These are phyloP conservation scores for Stichopus horrens DNA, from an alignment of 53 echinoderm and acorn worm species.

Conservation along the genomic window DNA sequence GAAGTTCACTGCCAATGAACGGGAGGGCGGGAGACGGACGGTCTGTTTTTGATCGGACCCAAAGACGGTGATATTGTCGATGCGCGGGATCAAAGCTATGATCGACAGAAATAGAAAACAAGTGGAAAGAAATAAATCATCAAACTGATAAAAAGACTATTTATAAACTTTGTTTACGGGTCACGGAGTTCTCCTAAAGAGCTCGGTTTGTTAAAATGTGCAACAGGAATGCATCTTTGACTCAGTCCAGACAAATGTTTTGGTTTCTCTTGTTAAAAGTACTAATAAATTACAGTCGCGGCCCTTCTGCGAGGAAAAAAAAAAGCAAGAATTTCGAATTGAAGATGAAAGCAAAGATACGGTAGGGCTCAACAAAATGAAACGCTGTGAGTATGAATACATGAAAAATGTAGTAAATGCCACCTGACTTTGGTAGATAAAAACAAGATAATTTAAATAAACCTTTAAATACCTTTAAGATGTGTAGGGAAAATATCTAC, in stretches of 20 bases:
- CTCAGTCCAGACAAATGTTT: background rate
- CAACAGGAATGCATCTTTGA: constrained; percentile 1
- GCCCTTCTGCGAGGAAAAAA: background rate
- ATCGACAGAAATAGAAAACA: background rate
- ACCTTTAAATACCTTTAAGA: no score
- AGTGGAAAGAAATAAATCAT: constrained; percentile 5
- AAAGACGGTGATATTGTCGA: background rate
- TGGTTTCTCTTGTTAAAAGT: background rate
- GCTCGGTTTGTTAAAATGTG: background rate
- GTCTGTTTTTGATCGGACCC: constrained; percentile 25
- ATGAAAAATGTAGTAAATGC: no score
- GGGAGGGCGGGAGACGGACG: constrained; percentile 11
- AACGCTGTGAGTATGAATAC: no score
- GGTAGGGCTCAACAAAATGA: no score
- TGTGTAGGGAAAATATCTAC: no score
- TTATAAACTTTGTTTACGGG: background rate
- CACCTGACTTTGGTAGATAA: no score
- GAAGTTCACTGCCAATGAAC: constrained; percentile 26
- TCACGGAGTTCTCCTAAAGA: background rate
- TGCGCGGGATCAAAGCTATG: background rate
- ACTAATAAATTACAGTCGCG: background rate
- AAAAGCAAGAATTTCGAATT: no score
- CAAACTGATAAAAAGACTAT: background rate
- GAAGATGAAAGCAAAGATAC: no score
- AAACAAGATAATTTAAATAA: no score